Evolutionary conservation across 2,888 invertebrate genomes (phyloP), one percentile per base, ranked within the genome.

Genomic region (Nesidiocoris tenuis): DNA sequence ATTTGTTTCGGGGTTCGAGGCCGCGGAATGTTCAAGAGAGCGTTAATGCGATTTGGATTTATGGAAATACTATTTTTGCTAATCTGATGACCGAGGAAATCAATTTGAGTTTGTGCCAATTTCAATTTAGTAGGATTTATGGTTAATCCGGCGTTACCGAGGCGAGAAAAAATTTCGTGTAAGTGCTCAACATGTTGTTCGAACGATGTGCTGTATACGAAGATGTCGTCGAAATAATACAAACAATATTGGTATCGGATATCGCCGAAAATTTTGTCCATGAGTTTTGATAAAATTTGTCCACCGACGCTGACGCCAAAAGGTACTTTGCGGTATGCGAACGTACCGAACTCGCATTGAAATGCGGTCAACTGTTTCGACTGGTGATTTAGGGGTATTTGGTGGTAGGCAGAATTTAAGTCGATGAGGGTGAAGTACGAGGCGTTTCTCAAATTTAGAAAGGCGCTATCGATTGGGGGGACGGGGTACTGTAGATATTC

Each of bases 71-170:
- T 75, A 0, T 68, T 57, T 0, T 77, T 22, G 3, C 75, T 68
- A 19, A 79, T 59, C 9, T 67, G 65, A 65, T 76, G 74, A 12
- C 78, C 76, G 2, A 76, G 55, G 55, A 76, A 76, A 57, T 59
- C 39, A 24, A 78, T 74, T 56, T 75, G n/a, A 0, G 39, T 2
- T 19, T 67, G 25, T 21, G 77, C 61, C 70, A 77, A 72, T 25
- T 55, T 25, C 25, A 78, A 65, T 71, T 80, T 78, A 16, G 80
- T 78, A 0, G 80, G 80, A 2, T 80, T 81, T 1, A 81, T 79
- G 12, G 72, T 74, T 77, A 80, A 17, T 78, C 78, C 3, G 75
- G 80, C 71, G 65, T 79, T 5, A 19, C 54, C 1, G 74, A 78
- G n/a, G 77, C 79, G 61, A 16, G 18, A 12, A 2, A 80, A 66